These are phyloP conservation scores for Oxyteleia sp. DNA, from an alignment of 2,888 invertebrate genomes.

Conservation along the genomic window DNA sequence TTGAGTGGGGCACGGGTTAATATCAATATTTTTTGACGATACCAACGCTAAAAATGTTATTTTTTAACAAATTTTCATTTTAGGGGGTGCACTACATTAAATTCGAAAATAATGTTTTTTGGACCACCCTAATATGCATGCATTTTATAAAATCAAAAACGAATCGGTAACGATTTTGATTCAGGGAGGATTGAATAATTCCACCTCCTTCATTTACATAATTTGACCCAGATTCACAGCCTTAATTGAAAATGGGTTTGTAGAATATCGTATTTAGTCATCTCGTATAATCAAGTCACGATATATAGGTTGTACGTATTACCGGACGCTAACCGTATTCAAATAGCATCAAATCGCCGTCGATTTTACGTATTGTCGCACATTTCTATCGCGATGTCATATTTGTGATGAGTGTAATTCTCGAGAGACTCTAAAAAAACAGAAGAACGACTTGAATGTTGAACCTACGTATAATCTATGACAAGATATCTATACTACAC, in stretches of 20 bases:
- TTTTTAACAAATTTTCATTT: no score
- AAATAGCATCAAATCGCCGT: slow-evolving; percentile 33
- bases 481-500: no score
- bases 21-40: no score
- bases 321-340: slow-evolving; percentile 28
- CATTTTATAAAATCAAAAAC: slow-evolving; percentile 26
- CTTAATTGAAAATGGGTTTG: slow-evolving; percentile 58
- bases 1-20: no score
- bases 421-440: no score
- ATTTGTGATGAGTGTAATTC: background rate
- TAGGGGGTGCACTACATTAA: no score
- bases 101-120: background rate
- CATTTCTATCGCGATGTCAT: background rate
- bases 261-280: slow-evolving; percentile 55
- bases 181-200: slow-evolving; percentile 35
- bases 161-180: slow-evolving; percentile 15
- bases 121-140: background rate
- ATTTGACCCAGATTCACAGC: slow-evolving; percentile 52
- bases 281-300: slow-evolving; percentile 40
- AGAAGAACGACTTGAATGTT: no score
- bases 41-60: no score
- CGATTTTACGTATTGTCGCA: slow-evolving; percentile 26
- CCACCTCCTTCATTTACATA: slow-evolving; percentile 41
- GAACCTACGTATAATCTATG: no score
- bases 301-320: slow-evolving; percentile 38